Percentiles rank a stretch among this genome's conserved stretches.
phyloP scores from a whole-genome alignment of 2,888 invertebrate genomes.

The Pollenia amentaria region DNA sequence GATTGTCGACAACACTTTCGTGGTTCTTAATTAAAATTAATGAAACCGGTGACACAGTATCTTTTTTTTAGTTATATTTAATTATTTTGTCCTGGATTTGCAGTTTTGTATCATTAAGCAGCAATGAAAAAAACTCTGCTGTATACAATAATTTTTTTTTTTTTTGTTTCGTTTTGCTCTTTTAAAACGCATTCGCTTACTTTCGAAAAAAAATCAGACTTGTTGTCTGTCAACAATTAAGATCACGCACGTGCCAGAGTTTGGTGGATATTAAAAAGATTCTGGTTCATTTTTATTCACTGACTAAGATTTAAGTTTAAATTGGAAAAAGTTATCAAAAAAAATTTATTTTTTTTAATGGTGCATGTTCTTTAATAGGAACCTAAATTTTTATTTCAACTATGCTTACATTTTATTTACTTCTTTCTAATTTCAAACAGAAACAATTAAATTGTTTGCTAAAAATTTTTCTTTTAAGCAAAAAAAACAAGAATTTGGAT shows the following conservation, averaged over 20 bases:
- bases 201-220: not conserved
- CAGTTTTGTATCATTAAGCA: not conserved
- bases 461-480: not conserved
- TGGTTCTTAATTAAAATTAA: constrained; percentile 71
- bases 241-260: constrained; percentile 22
- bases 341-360: too few relatives aligned
- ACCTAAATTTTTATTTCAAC: not conserved
- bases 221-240: constrained; percentile 40
- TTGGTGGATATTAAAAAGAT: not conserved
- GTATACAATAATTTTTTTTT: not conserved
- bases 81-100: not conserved
- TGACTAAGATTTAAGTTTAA: too few relatives aligned
- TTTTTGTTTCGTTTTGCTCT: not conserved
- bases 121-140: not conserved
- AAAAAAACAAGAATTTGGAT: not conserved
- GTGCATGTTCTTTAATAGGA: too few relatives aligned
- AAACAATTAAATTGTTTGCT: not conserved
- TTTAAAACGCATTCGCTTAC: not conserved
- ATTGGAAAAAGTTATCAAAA: too few relatives aligned
- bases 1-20: constrained; percentile 15
- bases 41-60: constrained; percentile 38
- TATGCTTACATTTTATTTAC: not conserved
- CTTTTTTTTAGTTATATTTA: not conserved
- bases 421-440: not conserved
- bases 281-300: too few relatives aligned